Evolutionary conservation across 2,797 vertebrate genomes (phyloP), one percentile per base, ranked within the genome.

Genomic region (Centroberyx gerrardi): DNA sequence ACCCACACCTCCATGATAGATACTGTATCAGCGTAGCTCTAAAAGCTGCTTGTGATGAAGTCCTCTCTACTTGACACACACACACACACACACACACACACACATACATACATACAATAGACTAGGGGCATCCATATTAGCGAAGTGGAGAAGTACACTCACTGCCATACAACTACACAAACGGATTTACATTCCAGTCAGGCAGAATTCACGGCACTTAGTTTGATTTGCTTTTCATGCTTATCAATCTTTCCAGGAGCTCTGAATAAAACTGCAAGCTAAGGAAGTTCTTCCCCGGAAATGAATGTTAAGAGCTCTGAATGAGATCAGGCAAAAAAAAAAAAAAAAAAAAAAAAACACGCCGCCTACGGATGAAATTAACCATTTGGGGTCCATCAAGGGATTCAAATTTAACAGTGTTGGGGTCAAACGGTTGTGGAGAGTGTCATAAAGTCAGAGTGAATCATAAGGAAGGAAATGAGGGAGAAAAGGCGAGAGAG

Each of bases 151-250:
- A 54, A 78, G 52, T 49, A 65, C 67, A 76, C 77, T 52, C 64
- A 69, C 58, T 52, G 40, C 65, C 28, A 61, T 38, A 74, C 4
- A 31, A 79, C 81, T 68, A 67, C 82, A 74, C 68, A 77, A 15
- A 8, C 31, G 15, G 52, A 89, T 92, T 90, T 74, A 88, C 82
- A 92, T 91, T 93, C 88, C 56, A 83, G 87, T 92, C 93, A 88
- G 86, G 87, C 69, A 81, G 61, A 71, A 88, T 84, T 89, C 81
- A 44, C 58, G 80, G 90, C 90, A 93, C 91, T 93, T 91, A 87
- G 85, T 82, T 85, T 90, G 87, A 93, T 91, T 93, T 89, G 89
- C 86, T 90, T 79, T 80, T 71, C 73, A 4, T 75, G 58, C 56
- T 38, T 76, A 87, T 76, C 67, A 82, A 85, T 88, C 89, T 87